Percentiles rank a stretch among this genome's conserved stretches.
phyloP scores from a whole-genome alignment of 2,113 vertebrate genomes.

The Prochilodus magdalenae region DNA sequence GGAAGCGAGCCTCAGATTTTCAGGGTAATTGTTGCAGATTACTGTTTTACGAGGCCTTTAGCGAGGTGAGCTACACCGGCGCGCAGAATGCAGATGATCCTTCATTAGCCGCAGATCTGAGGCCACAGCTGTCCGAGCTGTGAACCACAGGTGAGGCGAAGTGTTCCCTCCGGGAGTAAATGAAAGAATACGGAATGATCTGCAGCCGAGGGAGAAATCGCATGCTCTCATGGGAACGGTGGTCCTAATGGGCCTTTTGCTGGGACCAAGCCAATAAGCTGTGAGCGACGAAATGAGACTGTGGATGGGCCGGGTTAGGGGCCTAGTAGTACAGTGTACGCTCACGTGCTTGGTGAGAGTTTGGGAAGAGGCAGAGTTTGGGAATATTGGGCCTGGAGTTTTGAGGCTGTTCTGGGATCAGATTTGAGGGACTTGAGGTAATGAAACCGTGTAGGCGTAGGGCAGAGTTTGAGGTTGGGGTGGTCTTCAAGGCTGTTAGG shows the following conservation, averaged over 20 bases:
- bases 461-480: no score
- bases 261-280: conserved; percentile 1
- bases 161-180: not conserved
- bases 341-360: not conserved
- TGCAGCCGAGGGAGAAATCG: conserved; percentile 9
- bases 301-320: not conserved
- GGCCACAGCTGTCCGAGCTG: conserved; percentile 28
- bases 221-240: conserved; percentile 9
- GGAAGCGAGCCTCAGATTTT: conserved; percentile 33
- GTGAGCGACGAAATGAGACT: not conserved
- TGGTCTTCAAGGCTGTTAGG: no score
- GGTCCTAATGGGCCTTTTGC: conserved; percentile 18
- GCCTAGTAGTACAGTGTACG: not conserved
- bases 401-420: not conserved
- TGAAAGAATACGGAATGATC: conserved; percentile 29
- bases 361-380: not conserved
- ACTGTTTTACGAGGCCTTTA: conserved; percentile 47
- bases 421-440: not conserved
- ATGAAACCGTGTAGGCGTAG: no score
- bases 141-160: conserved; percentile 25
- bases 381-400: not conserved
- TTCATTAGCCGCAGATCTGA: conserved; percentile 29
- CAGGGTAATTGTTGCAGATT: conserved; percentile 40
- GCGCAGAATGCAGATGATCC: conserved; percentile 37
- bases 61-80: conserved; percentile 9